Conservation (phyloP, 1,140 invertebrate genomes). For the Xylocopa sonorina region DNA sequence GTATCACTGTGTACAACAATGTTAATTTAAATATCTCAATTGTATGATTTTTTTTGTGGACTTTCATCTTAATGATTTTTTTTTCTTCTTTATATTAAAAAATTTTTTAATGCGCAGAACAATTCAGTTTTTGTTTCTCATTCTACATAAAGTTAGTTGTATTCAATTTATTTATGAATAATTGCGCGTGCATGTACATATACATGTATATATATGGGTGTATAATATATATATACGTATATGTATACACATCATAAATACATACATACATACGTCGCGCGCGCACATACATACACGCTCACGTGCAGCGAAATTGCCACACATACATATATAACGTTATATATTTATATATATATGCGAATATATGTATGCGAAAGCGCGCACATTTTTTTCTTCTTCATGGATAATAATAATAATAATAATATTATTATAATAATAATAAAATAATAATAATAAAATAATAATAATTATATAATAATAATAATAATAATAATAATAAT, state of each 20-base stretch:
- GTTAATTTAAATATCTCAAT: conserved; percentile 82
- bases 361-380: conserved; percentile 59
- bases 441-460: conserved; percentile 60
- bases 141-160: conserved; percentile 78
- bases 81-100: conserved; percentile 76
- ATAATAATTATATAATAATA: conserved; percentile 67
- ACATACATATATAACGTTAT: conserved; percentile 65
- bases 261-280: conserved; percentile 67
- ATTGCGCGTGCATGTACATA: conserved; percentile 72
- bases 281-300: conserved; percentile 63
- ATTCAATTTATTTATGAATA: conserved; percentile 78
- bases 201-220: conserved; percentile 67
- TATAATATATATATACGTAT: conserved; percentile 59
- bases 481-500: conserved; percentile 66
- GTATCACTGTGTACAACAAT: conserved; percentile 84
- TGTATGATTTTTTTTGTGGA: conserved; percentile 77
- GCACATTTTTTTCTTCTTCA: conserved; percentile 35
- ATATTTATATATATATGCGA: conserved; percentile 62
- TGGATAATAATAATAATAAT: conserved; percentile 67
- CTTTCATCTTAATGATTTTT: conserved; percentile 72
- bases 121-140: conserved; percentile 71
- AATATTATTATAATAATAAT: conserved; percentile 65
- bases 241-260: conserved; percentile 66
- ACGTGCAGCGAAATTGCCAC: conserved; percentile 42
- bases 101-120: conserved; percentile 78